Base-by-base conservation (phyloP, 64 coral and sea anemone genomes). In the Stylophora pistillata region DNA sequence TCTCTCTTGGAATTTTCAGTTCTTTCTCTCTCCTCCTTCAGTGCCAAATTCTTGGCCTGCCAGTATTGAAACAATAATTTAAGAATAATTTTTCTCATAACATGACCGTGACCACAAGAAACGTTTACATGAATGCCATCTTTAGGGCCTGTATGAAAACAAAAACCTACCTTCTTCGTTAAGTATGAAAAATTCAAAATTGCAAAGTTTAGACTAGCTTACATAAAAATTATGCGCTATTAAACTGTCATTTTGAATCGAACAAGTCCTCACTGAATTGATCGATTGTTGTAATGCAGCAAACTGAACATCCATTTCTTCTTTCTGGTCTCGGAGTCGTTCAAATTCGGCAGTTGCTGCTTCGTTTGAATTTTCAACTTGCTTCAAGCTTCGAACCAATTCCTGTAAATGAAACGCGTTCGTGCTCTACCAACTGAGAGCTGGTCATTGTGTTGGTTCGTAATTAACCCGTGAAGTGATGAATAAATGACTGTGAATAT, bases 291-390 rank as follows among this genome's bases (percentile, higher is more conserved):
- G 90, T 34, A 91, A 52, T 34, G 72, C 82, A 27, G 21, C 15
- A 30, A 91, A 28, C 41, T 91, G 90, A 12, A 54, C 58, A 47
- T 91, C 90, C 31, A 91, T 86, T 52, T 70, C 82, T 74, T 91
- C 90, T 10, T 91, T 85, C 16, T 83, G 78, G 52, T 68, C 81
- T 71, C 53, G 78, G 18, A 91, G 90, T 14, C 85, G 55, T 78
- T 91, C 73, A 77, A 91, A 86, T 31, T 91, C 82, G 52, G 86
- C 78, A 18, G 74, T 29, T 9, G 90, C 86, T 58, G 76, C 58
- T 53, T 91, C 90, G 4, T 85, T 83, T 4, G 90, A 86, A 4
- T 52, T 56, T 56, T 86, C 90, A 17, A 86, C 90, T 15, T 86
- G 76, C 71, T 63, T 77, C 58, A 91, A 79, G 54, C 90, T 91